Base-by-base conservation (phyloP, 2,797 vertebrate genomes). In the Galago senegalensis region DNA sequence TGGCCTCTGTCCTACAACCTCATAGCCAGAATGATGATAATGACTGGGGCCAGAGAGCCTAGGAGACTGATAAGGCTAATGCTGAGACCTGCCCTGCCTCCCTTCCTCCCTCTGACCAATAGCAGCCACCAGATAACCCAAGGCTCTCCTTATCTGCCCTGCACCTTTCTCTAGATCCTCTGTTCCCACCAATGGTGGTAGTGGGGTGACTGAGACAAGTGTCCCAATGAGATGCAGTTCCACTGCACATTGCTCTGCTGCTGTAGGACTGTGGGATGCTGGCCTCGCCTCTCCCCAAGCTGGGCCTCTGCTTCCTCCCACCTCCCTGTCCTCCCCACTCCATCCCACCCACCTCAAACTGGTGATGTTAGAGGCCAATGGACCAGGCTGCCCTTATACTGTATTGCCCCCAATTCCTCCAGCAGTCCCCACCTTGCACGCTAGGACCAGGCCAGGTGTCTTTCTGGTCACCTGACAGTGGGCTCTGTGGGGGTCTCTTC, bases 121-220 rank as follows among this genome's bases (percentile, higher is more conserved):
- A n/a, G 86, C 34, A 0, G 53, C 43, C 4, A 17, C 69, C 60
- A 49, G 91, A 96, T 95, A 94, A 25, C 90, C 63, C 43, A 8
- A 49, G 49, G 40, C 3, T 4, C 65, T 12, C 25, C 60, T 88
- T 95, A 96, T 96, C 96, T 80, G 5, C 67, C 31, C 69, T 1
- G 27, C 3, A 1, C 84, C 20, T 56, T 18, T 18, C 53, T 11
- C 46, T 5, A 13, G 43, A 75, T 17, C 84, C 69, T 69, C 73
- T 40, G 53, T 37, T 34, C 27, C 72, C 83, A 2, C 72, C 2
- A 46, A 4, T 0, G 2, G 34, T 7, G 29, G 37, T n/a, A 7
- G 18, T 9, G 21, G 13, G 46, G 20, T 8, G 6, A 7, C 56
- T 46, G 8, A 31, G n/a, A 72, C 37, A 23, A 76, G 23, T 4